Conservation (phyloP, 2,888 invertebrate genomes). For the Pterostichus niger region DNA sequence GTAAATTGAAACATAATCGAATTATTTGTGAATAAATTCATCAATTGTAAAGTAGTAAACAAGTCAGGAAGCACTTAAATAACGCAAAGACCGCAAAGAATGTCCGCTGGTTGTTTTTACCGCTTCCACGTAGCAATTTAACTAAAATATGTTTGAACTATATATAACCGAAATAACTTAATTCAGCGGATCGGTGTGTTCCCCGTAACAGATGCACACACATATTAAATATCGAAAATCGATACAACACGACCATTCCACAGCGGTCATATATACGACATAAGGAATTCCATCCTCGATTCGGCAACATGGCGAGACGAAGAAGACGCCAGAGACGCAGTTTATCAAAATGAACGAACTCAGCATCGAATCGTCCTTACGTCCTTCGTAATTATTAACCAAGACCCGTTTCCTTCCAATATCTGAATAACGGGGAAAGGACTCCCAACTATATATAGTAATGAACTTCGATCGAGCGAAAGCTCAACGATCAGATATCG, state of each 20-base stretch:
- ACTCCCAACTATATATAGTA: conserved; percentile 48
- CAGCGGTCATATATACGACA: conserved; percentile 46
- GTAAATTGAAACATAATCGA: conserved; percentile 7
- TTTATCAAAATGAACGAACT: conserved; percentile 57
- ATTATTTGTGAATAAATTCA: conserved; percentile 12
- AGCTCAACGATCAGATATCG: conserved; percentile 19
- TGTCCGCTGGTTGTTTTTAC: conserved; percentile 38
- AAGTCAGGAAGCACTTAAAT: conserved; percentile 7
- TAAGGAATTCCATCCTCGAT: conserved; percentile 48
- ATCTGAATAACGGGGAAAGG: conserved; percentile 43
- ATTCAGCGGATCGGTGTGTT: conserved; percentile 47
- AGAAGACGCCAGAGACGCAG: neutral
- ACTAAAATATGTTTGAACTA: conserved; percentile 62
- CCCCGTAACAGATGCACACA: conserved; percentile 59
- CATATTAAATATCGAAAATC: conserved; percentile 62
- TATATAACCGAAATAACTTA: conserved; percentile 64
- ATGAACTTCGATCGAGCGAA: conserved; percentile 52
- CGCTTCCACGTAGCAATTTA: conserved; percentile 50
- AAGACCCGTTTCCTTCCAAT: conserved; percentile 6
- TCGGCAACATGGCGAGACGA: conserved; percentile 20
- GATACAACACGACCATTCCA: conserved; percentile 57
- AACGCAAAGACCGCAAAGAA: conserved; percentile 46
- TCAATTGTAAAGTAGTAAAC: conserved; percentile 21
- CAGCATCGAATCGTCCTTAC: conserved; percentile 24
- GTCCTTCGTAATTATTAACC: conserved; percentile 44